Percentiles rank a stretch among this genome's conserved stretches.
Evolutionary conservation across 2,888 invertebrate genomes (phyloP).

Genomic region (Stenichneumon culpator): DNA sequence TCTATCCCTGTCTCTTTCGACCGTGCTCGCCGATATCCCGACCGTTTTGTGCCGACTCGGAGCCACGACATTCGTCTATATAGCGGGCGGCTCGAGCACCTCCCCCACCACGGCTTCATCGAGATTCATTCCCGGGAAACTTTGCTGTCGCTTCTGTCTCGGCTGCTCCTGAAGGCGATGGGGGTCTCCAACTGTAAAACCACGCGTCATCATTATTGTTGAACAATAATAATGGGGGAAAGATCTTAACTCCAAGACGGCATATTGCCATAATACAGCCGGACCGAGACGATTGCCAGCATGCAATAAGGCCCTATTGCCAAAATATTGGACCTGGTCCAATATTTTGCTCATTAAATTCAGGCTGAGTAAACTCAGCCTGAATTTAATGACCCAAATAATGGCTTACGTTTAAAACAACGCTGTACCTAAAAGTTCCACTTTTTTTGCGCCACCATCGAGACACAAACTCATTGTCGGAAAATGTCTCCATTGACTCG

Average conservation of each 20-base stretch:
- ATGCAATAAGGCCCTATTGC: too few relatives aligned
- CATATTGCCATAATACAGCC: neutral
- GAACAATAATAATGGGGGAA: conserved; percentile 7
- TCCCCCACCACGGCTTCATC: conserved; percentile 18
- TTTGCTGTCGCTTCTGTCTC: conserved; percentile 31
- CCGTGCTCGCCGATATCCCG: conserved; percentile 18
- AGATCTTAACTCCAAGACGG: neutral
- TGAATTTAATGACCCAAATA: neutral
- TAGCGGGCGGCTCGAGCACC: neutral
- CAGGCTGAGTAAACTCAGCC: neutral
- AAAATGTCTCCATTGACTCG: too few relatives aligned
- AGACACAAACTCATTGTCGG: too few relatives aligned
- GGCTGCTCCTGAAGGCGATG: neutral
- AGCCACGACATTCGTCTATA: conserved; percentile 45
- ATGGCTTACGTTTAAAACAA: neutral
- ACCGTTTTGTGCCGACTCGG: conserved; percentile 33
- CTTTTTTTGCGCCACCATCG: neutral
- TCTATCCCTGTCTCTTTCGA: neutral
- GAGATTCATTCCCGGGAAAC: conserved; percentile 24
- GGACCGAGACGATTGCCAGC: too few relatives aligned
- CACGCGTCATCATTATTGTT: conserved; percentile 4
- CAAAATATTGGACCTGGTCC: too few relatives aligned
- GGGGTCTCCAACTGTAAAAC: conserved; percentile 28
- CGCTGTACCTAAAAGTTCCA: neutral
- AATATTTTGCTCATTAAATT: too few relatives aligned